Percentiles rank a stretch among this genome's conserved stretches.
Conservation (phyloP, 2,797 vertebrate species). For the Arremon brunneinucha region DNA sequence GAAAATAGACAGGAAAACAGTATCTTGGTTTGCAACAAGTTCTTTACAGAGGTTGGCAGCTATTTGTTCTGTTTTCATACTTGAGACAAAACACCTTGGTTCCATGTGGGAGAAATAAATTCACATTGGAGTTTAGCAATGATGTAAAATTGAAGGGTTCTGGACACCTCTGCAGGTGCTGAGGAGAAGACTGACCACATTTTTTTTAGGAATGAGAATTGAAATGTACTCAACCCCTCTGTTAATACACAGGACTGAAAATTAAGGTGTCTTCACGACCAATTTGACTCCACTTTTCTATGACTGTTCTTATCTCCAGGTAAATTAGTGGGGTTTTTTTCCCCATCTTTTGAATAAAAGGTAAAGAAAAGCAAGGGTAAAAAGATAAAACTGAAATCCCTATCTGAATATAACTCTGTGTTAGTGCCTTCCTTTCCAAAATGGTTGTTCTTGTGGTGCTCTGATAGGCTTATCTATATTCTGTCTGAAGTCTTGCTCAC, state of each 20-base stretch:
- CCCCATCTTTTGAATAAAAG: neutral
- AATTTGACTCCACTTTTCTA: neutral
- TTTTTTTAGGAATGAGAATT: neutral
- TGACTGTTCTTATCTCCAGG: neutral
- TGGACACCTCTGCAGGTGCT: neutral
- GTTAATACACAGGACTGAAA: neutral
- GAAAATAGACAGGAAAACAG: neutral
- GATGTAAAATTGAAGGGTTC: neutral
- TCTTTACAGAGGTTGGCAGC: neutral
- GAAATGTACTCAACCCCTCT: neutral
- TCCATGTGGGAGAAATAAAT: neutral
- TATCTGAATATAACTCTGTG: neutral
- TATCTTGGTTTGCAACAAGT: neutral
- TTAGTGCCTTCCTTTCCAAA: neutral
- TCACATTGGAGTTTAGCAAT: neutral
- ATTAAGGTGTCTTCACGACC: neutral
- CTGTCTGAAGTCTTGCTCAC: neutral
- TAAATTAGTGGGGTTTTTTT: rapidly evolving
- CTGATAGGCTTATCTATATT: neutral
- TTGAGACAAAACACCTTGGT: neutral
- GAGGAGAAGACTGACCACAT: neutral
- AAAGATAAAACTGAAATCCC: neutral
- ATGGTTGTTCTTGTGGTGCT: neutral
- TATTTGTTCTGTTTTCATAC: neutral
- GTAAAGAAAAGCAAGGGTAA: neutral